Evolutionary conservation across 1,140 invertebrate genomes (phyloP).

Genomic region (Trichonephila clavipes): DNA sequence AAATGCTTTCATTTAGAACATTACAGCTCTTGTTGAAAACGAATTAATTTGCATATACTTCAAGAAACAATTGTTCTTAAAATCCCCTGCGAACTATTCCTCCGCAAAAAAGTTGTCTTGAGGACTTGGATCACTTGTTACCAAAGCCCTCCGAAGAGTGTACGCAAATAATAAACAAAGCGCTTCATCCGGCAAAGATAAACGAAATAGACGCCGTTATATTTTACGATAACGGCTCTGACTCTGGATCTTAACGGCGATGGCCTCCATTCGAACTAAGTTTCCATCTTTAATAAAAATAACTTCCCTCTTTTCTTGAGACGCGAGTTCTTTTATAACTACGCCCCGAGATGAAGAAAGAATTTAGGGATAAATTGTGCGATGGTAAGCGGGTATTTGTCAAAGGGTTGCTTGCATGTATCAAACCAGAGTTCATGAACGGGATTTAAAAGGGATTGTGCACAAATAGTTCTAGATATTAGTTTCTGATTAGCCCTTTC

Average conservation of each 20-base stretch:
- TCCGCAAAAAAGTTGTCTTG: too few relatives aligned
- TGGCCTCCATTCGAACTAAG: not conserved
- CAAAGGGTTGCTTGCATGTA: not conserved
- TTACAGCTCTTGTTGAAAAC: too few relatives aligned
- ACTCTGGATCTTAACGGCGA: constrained; percentile 23
- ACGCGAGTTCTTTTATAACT: not conserved
- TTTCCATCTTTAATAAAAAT: constrained; percentile 42
- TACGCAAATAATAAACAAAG: constrained; percentile 6
- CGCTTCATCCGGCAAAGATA: not conserved
- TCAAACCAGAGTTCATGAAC: not conserved
- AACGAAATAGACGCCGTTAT: not conserved
- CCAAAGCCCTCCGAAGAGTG: not conserved
- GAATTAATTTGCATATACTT: too few relatives aligned
- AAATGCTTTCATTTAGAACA: too few relatives aligned
- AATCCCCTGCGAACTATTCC: too few relatives aligned
- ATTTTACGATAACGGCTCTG: constrained; percentile 16
- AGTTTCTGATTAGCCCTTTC: not conserved
- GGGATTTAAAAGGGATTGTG: not conserved
- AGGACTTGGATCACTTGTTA: not conserved
- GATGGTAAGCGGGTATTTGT: not conserved
- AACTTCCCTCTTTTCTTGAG: not conserved
- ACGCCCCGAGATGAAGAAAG: not conserved
- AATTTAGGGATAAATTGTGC: constrained; percentile 1
- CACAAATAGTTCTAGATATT: not conserved
- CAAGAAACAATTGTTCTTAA: too few relatives aligned